These are phyloP conservation scores for Ericerus pela DNA, from an alignment of 1,140 invertebrate genomes.

Conservation along the genomic window DNA sequence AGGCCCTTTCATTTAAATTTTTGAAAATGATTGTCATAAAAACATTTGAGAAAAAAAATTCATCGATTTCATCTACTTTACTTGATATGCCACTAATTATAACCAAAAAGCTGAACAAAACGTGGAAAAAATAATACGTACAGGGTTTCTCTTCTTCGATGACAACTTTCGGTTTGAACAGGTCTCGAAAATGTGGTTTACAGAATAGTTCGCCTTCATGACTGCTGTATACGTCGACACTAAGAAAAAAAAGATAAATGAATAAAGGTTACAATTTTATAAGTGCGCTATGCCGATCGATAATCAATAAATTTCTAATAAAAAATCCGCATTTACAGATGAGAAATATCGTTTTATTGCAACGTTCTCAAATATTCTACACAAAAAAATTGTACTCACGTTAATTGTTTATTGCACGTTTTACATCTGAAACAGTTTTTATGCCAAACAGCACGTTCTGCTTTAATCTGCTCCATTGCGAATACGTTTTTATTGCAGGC, in stretches of 20 bases:
- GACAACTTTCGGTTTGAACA: constrained; percentile 80
- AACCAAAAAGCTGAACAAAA: too few species aligned
- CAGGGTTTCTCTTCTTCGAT: constrained; percentile 49
- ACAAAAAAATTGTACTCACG: constrained; percentile 52
- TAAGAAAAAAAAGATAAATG: too few species aligned
- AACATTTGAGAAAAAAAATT: too few species aligned
- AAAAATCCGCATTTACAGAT: not conserved
- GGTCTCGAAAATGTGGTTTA: constrained; percentile 80
- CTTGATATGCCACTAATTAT: too few species aligned
- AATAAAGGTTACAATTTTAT: too few species aligned
- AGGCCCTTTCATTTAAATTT: too few species aligned
- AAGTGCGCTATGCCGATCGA: too few species aligned
- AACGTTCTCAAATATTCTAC: too few species aligned
- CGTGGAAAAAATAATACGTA: too few species aligned
- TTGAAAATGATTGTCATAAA: too few species aligned
- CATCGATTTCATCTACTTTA: too few species aligned
- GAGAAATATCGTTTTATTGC: not conserved
- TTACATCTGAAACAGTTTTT: constrained; percentile 81
- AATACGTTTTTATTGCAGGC: constrained; percentile 77
- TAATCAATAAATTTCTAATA: too few species aligned
- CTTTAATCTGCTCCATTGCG: constrained; percentile 85
- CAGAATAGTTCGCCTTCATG: constrained; percentile 78
- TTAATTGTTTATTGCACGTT: constrained; percentile 76
- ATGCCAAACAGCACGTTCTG: constrained; percentile 71
- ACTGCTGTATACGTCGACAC: constrained; percentile 77